Conservation (phyloP, 2,888 invertebrate genomes). For the Prosopocoilus inquinatus region DNA sequence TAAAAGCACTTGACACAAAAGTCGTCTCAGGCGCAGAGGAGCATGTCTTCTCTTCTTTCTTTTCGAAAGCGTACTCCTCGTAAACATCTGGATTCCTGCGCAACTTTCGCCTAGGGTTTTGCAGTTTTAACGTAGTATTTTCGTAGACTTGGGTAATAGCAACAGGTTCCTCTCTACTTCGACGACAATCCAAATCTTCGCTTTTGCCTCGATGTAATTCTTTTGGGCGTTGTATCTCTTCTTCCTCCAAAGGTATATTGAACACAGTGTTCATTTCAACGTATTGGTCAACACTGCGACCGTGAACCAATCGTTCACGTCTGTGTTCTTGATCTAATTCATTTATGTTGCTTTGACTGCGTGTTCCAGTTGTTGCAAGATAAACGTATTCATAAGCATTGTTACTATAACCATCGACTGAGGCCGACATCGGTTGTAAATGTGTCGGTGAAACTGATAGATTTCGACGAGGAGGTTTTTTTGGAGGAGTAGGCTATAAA, state of each 20-base stretch:
- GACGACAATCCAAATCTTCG: constrained; percentile 46
- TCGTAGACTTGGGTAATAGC: constrained; percentile 74
- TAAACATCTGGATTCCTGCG: constrained; percentile 61
- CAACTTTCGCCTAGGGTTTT: constrained; percentile 70
- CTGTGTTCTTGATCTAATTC: constrained; percentile 58
- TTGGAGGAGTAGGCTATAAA: constrained; percentile 77
- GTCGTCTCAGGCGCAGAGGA: constrained; percentile 48
- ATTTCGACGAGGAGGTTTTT: constrained; percentile 85
- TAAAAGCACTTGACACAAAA: constrained; percentile 57
- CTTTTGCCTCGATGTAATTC: constrained; percentile 50
- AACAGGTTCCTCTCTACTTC: constrained; percentile 61
- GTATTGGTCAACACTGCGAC: constrained; percentile 75
- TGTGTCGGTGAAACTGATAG: constrained; percentile 85
- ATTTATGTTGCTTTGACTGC: constrained; percentile 70
- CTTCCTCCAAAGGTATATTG: constrained; percentile 49
- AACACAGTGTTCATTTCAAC: constrained; percentile 68
- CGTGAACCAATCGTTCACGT: constrained; percentile 61
- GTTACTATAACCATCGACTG: constrained; percentile 60
- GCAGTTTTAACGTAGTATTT: constrained; percentile 68
- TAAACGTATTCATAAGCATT: constrained; percentile 63
- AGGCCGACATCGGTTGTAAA: constrained; percentile 58
- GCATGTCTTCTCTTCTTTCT: constrained; percentile 35
- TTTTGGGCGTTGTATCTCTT: constrained; percentile 38
- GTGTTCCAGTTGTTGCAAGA: constrained; percentile 63
- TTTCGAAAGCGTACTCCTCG: constrained; percentile 62